Evolutionary conservation across 1,140 invertebrate species (phyloP).

Genomic region (Charaxes varanes): DNA sequence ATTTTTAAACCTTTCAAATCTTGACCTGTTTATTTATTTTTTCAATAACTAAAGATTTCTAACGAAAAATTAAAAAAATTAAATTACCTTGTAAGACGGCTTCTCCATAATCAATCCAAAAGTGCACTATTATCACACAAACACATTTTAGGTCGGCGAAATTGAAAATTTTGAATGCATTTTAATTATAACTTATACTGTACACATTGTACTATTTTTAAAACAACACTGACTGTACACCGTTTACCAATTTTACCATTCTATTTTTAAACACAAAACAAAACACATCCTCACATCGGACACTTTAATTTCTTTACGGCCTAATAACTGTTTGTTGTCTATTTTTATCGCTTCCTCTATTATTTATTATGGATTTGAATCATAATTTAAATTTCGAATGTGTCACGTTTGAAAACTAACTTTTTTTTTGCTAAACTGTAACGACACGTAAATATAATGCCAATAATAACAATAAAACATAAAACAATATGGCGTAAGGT

Average conservation of each 20-base stretch:
- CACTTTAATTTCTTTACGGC: too few species aligned
- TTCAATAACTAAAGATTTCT: too few species aligned
- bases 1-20: too few species aligned
- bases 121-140: constrained; percentile 28
- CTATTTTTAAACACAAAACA: constrained; percentile 4
- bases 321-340: too few species aligned
- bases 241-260: background rate
- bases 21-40: too few species aligned
- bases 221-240: background rate
- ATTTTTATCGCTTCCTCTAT: background rate
- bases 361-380: background rate
- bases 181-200: background rate
- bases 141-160: constrained; percentile 25
- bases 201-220: constrained; percentile 6
- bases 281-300: background rate
- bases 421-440: background rate
- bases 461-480: constrained; percentile 48
- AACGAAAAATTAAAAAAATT: constrained; percentile 6
- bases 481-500: constrained; percentile 61
- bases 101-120: constrained; percentile 49
- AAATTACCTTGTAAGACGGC: constrained; percentile 45
- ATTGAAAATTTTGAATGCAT: constrained; percentile 2
- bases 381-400: too few species aligned
- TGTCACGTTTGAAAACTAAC: too few species aligned
- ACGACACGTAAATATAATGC: constrained; percentile 13